A percentile compares a stretch with the other conserved stretches of the same genome.
Evolutionary conservation across 2,797 vertebrate species (phyloP).

Genomic region (Pseudochaenichthys georgianus): DNA sequence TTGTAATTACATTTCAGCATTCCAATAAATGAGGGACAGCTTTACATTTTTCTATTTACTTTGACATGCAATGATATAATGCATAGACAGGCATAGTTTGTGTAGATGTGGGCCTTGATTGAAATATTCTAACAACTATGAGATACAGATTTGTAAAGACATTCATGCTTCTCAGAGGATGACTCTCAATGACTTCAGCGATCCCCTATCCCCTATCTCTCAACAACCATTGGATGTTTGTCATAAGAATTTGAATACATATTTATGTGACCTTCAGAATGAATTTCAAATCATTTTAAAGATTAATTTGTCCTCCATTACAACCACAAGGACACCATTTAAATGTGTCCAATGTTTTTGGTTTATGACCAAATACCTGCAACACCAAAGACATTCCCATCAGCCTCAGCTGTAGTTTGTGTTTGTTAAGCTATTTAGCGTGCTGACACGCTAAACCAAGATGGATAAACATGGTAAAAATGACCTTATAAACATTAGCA

Average conservation of each 20-base stretch:
- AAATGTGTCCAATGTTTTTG: neutral
- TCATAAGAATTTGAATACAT: neutral
- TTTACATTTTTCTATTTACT: too few relatives aligned
- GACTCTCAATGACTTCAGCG: neutral
- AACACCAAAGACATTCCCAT: neutral
- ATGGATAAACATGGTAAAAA: neutral
- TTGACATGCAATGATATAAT: too few relatives aligned
- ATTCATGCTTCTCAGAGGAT: neutral
- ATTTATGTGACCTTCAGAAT: neutral
- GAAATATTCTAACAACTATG: too few relatives aligned
- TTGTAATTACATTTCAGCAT: too few relatives aligned
- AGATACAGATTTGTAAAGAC: neutral
- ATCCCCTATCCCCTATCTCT: neutral
- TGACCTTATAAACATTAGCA: slow-evolving; percentile 2
- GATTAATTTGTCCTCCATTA: neutral
- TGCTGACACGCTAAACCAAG: neutral
- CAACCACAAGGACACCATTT: neutral
- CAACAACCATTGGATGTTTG: neutral
- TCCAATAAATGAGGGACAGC: too few relatives aligned
- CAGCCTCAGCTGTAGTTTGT: neutral
- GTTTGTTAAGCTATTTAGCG: neutral
- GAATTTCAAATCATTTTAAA: neutral
- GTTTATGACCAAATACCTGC: neutral
- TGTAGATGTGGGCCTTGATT: too few relatives aligned
- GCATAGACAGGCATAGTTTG: too few relatives aligned